A percentile compares a stretch with the other conserved stretches of the same genome.
phyloP scores from a whole-genome alignment of 2,113 vertebrate species.

The Myotis yumanensis region DNA sequence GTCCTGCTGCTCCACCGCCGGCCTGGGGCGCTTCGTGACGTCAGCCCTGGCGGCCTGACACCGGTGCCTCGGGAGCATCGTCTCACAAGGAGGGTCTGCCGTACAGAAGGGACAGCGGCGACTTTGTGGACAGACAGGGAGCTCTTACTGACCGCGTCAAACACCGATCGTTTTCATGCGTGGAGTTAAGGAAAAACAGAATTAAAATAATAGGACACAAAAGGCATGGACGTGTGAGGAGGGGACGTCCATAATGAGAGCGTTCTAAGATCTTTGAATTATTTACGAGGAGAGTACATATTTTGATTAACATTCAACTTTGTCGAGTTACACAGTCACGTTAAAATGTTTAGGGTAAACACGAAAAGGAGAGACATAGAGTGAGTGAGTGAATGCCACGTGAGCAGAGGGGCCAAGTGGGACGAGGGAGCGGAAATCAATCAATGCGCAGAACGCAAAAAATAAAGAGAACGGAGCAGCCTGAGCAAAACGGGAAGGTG shows the following conservation, averaged over 20 bases:
- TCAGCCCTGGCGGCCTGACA: not conserved
- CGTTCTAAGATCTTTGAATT: not conserved
- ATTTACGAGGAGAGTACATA: not conserved
- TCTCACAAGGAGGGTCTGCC: not conserved
- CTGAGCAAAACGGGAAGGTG: not conserved
- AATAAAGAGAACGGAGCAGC: not conserved
- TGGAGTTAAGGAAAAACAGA: not conserved
- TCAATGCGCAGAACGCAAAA: not conserved
- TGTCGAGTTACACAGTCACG: not conserved
- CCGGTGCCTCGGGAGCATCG: not conserved
- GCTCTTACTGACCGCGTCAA: not conserved
- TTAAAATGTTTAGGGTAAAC: not conserved
- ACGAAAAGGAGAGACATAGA: not conserved
- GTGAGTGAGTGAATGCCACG: not conserved
- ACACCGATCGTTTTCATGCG: not conserved
- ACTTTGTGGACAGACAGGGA: not conserved
- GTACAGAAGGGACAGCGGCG: not conserved
- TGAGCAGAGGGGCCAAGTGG: not conserved
- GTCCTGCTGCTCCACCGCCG: not conserved
- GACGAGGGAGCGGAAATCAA: not conserved
- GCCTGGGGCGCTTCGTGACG: not conserved
- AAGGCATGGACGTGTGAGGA: not conserved
- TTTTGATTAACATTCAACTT: not conserved
- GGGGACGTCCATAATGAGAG: not conserved
- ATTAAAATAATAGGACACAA: not conserved